Evolutionary conservation across 2,797 vertebrate species (phyloP).

Genomic region (Melanotaenia nigrans): DNA sequence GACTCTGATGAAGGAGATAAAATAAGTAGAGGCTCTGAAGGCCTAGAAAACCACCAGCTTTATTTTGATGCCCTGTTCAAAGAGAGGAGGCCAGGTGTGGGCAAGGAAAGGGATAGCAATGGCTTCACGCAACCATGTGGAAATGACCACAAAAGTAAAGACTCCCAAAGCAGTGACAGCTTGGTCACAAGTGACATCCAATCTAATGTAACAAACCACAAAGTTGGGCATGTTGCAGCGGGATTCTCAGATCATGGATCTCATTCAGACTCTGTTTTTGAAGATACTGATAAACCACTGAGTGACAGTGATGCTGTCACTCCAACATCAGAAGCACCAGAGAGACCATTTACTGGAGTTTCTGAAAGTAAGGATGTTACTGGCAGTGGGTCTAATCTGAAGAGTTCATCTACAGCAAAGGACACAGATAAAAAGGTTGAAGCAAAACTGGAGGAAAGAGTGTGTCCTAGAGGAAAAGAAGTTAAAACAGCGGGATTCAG

Average conservation of each 20-base stretch:
- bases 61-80: slow-evolving; percentile 70
- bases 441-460: slow-evolving; percentile 68
- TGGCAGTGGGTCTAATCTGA: slow-evolving; percentile 38
- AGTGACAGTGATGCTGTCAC: slow-evolving; percentile 67
- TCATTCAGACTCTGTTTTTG: slow-evolving; percentile 79
- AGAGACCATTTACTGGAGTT: slow-evolving; percentile 42
- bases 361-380: slow-evolving; percentile 35
- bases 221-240: slow-evolving; percentile 50
- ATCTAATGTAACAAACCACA: slow-evolving; percentile 40
- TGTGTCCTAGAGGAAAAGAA: slow-evolving; percentile 78
- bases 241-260: slow-evolving; percentile 76
- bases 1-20: slow-evolving; percentile 73
- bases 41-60: slow-evolving; percentile 48
- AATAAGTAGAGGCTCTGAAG: slow-evolving; percentile 55
- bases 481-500: slow-evolving; percentile 80
- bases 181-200: slow-evolving; percentile 38
- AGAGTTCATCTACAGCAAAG: slow-evolving; percentile 41
- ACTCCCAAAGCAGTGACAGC: slow-evolving; percentile 48
- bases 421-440: slow-evolving; percentile 46
- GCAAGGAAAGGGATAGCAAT: slow-evolving; percentile 79
- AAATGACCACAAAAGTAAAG: slow-evolving; percentile 56
- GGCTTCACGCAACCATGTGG: slow-evolving; percentile 51
- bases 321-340: slow-evolving; percentile 59
- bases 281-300: slow-evolving; percentile 73
- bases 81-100: slow-evolving; percentile 82